These are phyloP conservation scores for Nemurella pictetii DNA, from an alignment of 2,888 invertebrate species.

Conservation along the genomic window DNA sequence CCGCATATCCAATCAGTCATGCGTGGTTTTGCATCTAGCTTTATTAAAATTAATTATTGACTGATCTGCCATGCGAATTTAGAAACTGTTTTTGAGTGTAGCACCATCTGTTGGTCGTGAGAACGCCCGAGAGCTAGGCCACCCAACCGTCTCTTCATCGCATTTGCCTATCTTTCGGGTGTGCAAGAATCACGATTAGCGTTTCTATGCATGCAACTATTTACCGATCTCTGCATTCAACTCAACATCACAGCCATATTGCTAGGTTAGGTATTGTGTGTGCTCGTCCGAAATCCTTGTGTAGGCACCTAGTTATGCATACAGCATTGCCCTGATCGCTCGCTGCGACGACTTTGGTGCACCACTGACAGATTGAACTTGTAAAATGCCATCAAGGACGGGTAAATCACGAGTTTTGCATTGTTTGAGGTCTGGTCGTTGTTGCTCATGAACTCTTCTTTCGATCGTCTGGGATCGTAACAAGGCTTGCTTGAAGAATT, in stretches of 20 bases:
- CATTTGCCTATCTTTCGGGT: background rate
- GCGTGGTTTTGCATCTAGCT: no score
- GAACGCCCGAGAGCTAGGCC: background rate
- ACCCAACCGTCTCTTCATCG: background rate
- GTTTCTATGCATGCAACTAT: no score
- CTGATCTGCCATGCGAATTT: no score
- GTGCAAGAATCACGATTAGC: background rate
- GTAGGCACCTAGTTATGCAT: background rate
- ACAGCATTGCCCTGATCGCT: background rate
- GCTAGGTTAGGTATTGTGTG: background rate
- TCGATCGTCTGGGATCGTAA: background rate
- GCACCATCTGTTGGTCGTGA: no score
- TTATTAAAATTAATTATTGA: no score
- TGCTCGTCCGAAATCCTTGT: background rate
- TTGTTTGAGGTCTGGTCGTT: constrained; percentile 21
- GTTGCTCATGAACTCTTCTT: constrained; percentile 8
- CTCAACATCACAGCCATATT: background rate
- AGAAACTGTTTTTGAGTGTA: no score
- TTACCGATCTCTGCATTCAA: no score
- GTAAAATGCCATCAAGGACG: constrained; percentile 11
- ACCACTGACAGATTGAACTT: constrained; percentile 26
- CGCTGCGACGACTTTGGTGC: background rate
- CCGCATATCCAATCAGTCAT: no score
- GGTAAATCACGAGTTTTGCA: constrained; percentile 22
- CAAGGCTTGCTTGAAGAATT: background rate